These are phyloP conservation scores for Dryocosmus kuriphilus DNA, from an alignment of 2,888 invertebrate species.

Conservation along the genomic window DNA sequence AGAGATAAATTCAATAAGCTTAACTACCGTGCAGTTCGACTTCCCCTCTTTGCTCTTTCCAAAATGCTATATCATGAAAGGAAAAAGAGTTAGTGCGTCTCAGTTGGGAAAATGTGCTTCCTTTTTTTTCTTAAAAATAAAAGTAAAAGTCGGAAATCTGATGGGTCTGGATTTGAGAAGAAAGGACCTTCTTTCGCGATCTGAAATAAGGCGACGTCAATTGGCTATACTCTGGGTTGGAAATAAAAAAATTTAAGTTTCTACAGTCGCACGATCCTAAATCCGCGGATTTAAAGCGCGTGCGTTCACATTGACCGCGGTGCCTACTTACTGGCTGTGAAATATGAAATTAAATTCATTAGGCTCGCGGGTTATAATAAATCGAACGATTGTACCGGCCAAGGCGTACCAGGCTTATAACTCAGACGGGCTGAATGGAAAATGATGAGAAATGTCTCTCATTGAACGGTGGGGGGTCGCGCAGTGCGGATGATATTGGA, in stretches of 20 bases:
- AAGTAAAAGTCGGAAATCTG: background rate
- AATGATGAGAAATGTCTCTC: constrained; percentile 77
- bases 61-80: background rate
- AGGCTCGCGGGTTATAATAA: constrained; percentile 75
- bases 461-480: constrained; percentile 76
- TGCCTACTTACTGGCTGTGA: constrained; percentile 74
- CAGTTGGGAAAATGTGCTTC: constrained; percentile 14
- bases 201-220: constrained; percentile 10
- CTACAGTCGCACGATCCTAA: constrained; percentile 45
- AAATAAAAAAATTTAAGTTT: background rate
- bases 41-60: background rate
- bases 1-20: constrained; percentile 75
- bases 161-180: background rate
- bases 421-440: constrained; percentile 75
- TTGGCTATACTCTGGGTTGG: background rate
- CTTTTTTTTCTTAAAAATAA: background rate
- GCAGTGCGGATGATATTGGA: constrained; percentile 33
- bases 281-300: constrained; percentile 52
- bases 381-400: constrained; percentile 74
- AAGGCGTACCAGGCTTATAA: constrained; percentile 70
- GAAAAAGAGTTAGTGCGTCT: background rate
- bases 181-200: background rate
- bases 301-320: constrained; percentile 59
- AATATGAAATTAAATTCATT: constrained; percentile 77
- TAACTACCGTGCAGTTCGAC: constrained; percentile 62